Evolutionary conservation across 2,888 invertebrate genomes (phyloP).

Genomic region (Anorthoa munda): DNA sequence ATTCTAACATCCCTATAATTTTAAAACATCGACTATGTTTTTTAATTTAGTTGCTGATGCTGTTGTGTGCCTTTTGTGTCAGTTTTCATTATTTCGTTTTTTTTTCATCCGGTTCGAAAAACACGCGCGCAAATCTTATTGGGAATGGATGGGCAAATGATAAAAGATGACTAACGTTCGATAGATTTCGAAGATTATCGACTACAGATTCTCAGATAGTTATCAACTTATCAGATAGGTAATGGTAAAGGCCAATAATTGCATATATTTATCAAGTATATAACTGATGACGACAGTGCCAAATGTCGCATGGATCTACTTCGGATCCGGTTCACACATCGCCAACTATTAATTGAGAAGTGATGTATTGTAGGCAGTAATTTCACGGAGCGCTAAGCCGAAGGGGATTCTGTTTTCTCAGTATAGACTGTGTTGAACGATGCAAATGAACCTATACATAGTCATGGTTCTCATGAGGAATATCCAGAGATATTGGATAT

Average conservation of each 20-base stretch:
- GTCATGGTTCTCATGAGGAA: not conserved
- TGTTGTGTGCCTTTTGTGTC: too few species aligned
- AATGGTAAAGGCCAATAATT: slow-evolving; percentile 47
- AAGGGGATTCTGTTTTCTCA: slow-evolving; percentile 2
- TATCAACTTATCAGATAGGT: not conserved
- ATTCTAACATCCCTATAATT: not conserved
- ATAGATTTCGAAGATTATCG: not conserved
- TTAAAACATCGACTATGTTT: not conserved
- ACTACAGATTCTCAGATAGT: slow-evolving; percentile 4
- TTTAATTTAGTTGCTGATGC: not conserved
- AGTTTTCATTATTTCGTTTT: too few species aligned
- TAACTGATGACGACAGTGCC: slow-evolving; percentile 59
- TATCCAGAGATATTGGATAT: not conserved
- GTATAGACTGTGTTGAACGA: slow-evolving; percentile 14
- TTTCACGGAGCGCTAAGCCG: slow-evolving; percentile 44
- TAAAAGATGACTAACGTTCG: too few species aligned
- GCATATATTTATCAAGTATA: slow-evolving; percentile 45
- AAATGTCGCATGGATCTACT: slow-evolving; percentile 63
- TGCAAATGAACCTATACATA: slow-evolving; percentile 13
- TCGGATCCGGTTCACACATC: slow-evolving; percentile 57
- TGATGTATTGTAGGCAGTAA: slow-evolving; percentile 34
- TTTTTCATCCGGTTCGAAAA: too few species aligned
- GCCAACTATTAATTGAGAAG: slow-evolving; percentile 45
- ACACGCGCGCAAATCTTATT: too few species aligned
- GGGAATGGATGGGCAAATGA: too few species aligned